Evolutionary conservation across 2,113 vertebrate genomes (phyloP), one percentile per base, ranked within the genome.

Genomic region (Poeciliopsis occidentalis): DNA sequence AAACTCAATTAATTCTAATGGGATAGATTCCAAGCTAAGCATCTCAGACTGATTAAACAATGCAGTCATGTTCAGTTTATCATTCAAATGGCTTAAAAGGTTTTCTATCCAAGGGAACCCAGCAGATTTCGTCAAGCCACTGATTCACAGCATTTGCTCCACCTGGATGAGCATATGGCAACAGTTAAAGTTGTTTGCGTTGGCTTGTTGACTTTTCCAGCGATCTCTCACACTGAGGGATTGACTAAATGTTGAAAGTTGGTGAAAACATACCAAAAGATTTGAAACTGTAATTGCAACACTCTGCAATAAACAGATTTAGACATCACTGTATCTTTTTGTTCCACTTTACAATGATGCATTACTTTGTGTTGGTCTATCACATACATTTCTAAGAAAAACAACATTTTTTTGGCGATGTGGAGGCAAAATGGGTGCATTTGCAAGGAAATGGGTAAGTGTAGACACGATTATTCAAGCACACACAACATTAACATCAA

Each of bases 401-500:
- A 11, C 10, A 1, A 8, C 1, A 34, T n/a, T 8, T 6, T 27
- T 24, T 19, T 57, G 51, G 19, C 8, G 2, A 24, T 57, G 17
- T 3, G 24, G 8, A 57, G 51, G 51, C 3, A n/a, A 57, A 57
- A 3, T n/a, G 8, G 7, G 51, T 10, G 24, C 22, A 8, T 57
- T n/a, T 57, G 22, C 51, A 57, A n/a, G 8, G 22, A 22, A 54
- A 22, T 54, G 2, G 19, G 7, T 7, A 24, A 54, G 22, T 72
- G 32, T 10, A 60, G 39, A 79, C 1, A n/a, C 64, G 41, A 8
- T 6, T 41, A 13, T 60, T 67, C 34, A 73, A 32, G 24, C 34
- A 69, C 39, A 67, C 68, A 71, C 0, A 4, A 10, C 74, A 77
- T 60, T 81, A 75, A 78, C 81, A 82, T 86, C 77, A 68, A 85